A percentile compares a stretch with the other conserved stretches of the same genome.
Evolutionary conservation across 2,797 vertebrate species (phyloP).

Genomic region (Rhinella marina): DNA sequence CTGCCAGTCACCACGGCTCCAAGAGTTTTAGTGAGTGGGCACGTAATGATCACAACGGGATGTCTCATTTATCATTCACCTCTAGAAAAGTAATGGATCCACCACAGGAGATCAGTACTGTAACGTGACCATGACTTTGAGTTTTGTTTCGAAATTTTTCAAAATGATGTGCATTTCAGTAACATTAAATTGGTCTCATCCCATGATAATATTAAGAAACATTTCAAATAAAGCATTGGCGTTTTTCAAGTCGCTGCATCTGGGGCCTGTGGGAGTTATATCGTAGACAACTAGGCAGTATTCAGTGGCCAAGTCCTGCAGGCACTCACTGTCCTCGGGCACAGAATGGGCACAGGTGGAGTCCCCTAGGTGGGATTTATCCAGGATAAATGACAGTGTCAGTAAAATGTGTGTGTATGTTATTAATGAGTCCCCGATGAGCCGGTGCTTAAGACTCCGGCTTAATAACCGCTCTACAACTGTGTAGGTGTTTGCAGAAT

Average conservation of each 20-base stretch:
- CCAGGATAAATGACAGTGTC: slow-evolving; percentile 73
- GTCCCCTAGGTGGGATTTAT: slow-evolving; percentile 61
- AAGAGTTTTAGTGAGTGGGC: too few species aligned
- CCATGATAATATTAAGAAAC: background rate
- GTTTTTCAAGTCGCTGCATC: background rate
- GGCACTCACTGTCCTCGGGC: slow-evolving; percentile 32
- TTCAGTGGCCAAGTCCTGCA: slow-evolving; percentile 19
- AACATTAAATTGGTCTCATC: background rate
- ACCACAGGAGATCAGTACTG: too few species aligned
- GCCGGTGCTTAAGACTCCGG: slow-evolving; percentile 75
- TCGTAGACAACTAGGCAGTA: background rate
- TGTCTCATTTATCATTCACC: too few species aligned
- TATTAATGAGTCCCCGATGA: slow-evolving; percentile 76
- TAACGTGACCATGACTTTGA: too few species aligned
- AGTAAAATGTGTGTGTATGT: slow-evolving; percentile 71
- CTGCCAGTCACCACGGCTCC: too few species aligned
- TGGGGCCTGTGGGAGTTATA: background rate
- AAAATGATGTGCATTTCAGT: background rate
- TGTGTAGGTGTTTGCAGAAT: slow-evolving; percentile 72
- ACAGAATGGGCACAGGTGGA: slow-evolving; percentile 67
- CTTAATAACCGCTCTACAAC: slow-evolving; percentile 73
- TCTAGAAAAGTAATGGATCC: too few species aligned
- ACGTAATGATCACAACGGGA: too few species aligned
- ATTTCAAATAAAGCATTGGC: background rate
- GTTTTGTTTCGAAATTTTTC: too few species aligned